phyloP scores from a whole-genome alignment of 1,140 invertebrate genomes.

The Drosophila littoralis region DNA sequence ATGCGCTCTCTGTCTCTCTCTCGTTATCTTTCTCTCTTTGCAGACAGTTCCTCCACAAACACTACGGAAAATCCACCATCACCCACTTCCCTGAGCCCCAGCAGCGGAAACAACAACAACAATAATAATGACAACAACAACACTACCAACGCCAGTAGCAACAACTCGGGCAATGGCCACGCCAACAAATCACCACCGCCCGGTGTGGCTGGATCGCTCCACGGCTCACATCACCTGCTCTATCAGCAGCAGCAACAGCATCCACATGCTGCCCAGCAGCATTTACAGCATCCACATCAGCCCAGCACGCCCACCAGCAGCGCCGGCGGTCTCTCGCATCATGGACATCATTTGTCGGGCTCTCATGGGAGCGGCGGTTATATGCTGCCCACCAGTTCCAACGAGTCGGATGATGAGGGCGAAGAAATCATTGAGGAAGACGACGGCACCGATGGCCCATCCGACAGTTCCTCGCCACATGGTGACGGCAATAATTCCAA shows the following conservation, averaged over 20 bases:
- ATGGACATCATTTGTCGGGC: slow-evolving; percentile 53
- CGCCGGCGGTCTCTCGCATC: slow-evolving; percentile 69
- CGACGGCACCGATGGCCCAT: slow-evolving; percentile 86
- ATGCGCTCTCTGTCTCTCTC: slow-evolving; percentile 59
- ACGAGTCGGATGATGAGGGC: slow-evolving; percentile 88
- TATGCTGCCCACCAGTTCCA: slow-evolving; percentile 85
- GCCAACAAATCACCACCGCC: slow-evolving; percentile 64
- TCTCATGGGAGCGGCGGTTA: slow-evolving; percentile 81
- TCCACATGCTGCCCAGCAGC: slow-evolving; percentile 40
- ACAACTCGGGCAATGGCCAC: slow-evolving; percentile 68
- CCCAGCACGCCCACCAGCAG: slow-evolving; percentile 70
- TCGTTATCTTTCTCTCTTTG: slow-evolving; percentile 82
- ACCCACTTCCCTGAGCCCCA: slow-evolving; percentile 79
- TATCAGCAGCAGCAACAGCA: slow-evolving; percentile 83
- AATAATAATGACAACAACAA: slow-evolving; percentile 46
- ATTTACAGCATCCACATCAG: slow-evolving; percentile 85
- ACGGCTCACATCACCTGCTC: slow-evolving; percentile 52
- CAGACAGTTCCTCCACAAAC: slow-evolving; percentile 88
- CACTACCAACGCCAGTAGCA: slow-evolving; percentile 80
- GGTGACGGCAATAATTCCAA: slow-evolving; percentile 85
- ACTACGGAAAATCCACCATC: slow-evolving; percentile 84
- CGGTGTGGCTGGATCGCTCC: slow-evolving; percentile 32
- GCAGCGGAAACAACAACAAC: slow-evolving; percentile 53
- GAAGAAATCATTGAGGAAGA: slow-evolving; percentile 87
- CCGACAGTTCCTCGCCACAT: slow-evolving; percentile 85